These are phyloP conservation scores for Seriola aureovittata DNA, from an alignment of 2,113 vertebrate genomes.

Conservation along the genomic window DNA sequence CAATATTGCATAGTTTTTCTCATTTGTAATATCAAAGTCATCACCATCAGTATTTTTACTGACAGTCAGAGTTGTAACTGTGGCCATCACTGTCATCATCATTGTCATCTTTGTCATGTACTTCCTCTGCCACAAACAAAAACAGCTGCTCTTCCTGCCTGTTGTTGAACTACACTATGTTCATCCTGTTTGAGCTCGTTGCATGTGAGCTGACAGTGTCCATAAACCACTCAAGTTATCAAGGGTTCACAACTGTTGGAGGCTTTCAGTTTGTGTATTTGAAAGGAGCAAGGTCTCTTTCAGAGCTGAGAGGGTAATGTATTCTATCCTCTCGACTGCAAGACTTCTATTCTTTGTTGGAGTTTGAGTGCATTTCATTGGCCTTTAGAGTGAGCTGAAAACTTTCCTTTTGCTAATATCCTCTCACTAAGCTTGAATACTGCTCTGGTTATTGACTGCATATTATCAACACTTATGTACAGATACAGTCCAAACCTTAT, in stretches of 20 bases:
- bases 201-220: constrained; percentile 36
- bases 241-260: constrained; percentile 46
- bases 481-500: neutral
- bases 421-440: constrained; percentile 21
- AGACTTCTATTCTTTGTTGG: constrained; percentile 35
- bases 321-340: constrained; percentile 45
- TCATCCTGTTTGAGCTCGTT: constrained; percentile 32
- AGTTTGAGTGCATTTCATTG: constrained; percentile 53
- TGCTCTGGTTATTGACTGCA: constrained; percentile 27
- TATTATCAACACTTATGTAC: constrained; percentile 1
- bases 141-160: neutral
- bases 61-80: neutral
- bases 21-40: neutral
- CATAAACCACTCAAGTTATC: constrained; percentile 44
- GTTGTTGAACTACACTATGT: neutral
- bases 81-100: neutral
- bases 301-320: constrained; percentile 50
- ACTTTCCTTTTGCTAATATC: constrained; percentile 35
- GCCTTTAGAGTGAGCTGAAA: constrained; percentile 55
- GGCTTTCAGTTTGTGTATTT: constrained; percentile 40
- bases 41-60: neutral
- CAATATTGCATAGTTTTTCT: neutral
- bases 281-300: constrained; percentile 49
- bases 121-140: constrained; percentile 1
- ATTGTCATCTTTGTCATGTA: neutral